phyloP scores from a whole-genome alignment of 2,797 vertebrate genomes.

The Spinus olivaceus region DNA sequence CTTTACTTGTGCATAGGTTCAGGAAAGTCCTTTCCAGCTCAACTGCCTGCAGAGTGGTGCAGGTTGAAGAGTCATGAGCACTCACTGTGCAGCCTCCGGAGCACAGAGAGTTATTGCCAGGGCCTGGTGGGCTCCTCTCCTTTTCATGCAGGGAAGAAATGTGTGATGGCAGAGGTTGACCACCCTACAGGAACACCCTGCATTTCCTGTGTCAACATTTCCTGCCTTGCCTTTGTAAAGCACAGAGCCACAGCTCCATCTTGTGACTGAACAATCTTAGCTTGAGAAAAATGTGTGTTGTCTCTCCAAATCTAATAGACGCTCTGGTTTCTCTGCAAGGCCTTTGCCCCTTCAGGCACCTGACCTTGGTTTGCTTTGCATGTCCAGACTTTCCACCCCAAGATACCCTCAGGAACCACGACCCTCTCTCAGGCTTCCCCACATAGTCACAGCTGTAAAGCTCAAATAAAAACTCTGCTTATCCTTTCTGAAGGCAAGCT shows the following conservation, averaged over 20 bases:
- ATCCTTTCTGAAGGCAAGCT: neutral
- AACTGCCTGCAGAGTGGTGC: neutral
- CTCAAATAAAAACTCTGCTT: neutral
- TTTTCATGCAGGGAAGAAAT: neutral
- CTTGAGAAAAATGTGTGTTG: accelerated
- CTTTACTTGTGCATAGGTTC: neutral
- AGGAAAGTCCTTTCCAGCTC: neutral
- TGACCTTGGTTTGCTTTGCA: accelerated
- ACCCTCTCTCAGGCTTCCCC: neutral
- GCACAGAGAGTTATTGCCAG: neutral
- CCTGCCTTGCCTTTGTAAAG: neutral
- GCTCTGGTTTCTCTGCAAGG: neutral
- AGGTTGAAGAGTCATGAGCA: accelerated
- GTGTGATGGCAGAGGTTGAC: neutral
- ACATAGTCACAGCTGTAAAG: neutral
- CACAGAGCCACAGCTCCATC: neutral
- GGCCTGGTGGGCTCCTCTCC: neutral
- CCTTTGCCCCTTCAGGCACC: neutral
- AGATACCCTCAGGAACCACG: neutral
- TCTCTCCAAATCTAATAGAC: neutral
- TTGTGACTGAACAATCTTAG: neutral
- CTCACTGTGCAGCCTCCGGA: neutral
- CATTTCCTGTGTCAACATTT: accelerated
- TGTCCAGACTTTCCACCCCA: neutral
- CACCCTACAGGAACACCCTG: neutral